A percentile compares a stretch with the other conserved stretches of the same genome.
phyloP scores from a whole-genome alignment of 1,140 invertebrate species.

The Lethrus apterus region DNA sequence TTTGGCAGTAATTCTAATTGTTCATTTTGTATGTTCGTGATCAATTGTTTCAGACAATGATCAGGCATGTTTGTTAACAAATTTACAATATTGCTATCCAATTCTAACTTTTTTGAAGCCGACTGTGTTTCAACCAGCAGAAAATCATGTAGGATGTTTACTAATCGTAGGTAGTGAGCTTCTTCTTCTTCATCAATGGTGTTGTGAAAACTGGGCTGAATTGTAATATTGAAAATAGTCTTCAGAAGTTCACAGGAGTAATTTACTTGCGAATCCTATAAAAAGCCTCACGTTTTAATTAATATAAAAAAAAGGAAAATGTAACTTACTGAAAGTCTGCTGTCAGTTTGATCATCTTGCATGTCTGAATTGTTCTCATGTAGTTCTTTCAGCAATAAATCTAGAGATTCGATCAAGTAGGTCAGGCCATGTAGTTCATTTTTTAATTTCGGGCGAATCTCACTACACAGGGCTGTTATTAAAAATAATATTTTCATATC shows the following conservation, averaged over 20 bases:
- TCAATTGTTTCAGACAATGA: conserved; percentile 40
- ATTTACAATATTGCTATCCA: conserved; percentile 64
- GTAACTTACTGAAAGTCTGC: conserved; percentile 19
- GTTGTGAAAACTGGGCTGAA: conserved; percentile 45
- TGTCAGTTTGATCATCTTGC: conserved; percentile 18
- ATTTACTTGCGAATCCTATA: conserved; percentile 58
- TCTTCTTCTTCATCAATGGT: conserved; percentile 58
- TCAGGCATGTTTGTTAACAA: conserved; percentile 49
- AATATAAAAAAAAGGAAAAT: conserved; percentile 11
- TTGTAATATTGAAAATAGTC: conserved; percentile 81
- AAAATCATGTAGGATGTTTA: conserved; percentile 63
- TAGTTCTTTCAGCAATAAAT: conserved; percentile 57
- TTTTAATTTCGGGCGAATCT: conserved; percentile 63
- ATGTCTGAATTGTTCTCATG: conserved; percentile 21
- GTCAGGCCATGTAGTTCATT: conserved; percentile 73
- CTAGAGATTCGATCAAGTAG: conserved; percentile 71
- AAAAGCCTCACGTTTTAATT: conserved; percentile 21
- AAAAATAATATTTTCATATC: conserved; percentile 85
- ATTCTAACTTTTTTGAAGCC: conserved; percentile 57
- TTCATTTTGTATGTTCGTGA: conserved; percentile 34
- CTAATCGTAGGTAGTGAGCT: conserved; percentile 63
- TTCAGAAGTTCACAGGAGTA: conserved; percentile 80
- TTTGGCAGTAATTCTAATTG: conserved; percentile 30
- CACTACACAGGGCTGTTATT: conserved; percentile 69
- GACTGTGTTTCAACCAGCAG: conserved; percentile 55